Evolutionary conservation across 2,888 invertebrate species (phyloP).

Genomic region (Plusia festucae): DNA sequence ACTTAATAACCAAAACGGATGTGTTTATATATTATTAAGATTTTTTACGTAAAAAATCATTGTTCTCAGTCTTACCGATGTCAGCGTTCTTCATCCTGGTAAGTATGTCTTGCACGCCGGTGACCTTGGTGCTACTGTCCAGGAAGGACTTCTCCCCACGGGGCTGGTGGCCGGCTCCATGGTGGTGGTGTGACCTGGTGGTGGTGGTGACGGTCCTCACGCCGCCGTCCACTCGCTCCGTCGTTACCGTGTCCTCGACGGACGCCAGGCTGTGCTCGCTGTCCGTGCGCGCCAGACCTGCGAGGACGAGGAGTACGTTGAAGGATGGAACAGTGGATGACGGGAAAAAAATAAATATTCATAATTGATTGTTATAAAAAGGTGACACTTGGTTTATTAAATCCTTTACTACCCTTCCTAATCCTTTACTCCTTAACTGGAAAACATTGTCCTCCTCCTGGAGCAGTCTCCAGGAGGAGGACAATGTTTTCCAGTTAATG

Average conservation of each 20-base stretch:
- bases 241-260: constrained; percentile 73
- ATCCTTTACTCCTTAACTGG: no score
- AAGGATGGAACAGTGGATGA: neutral
- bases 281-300: constrained; percentile 78
- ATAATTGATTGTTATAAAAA: no score
- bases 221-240: constrained; percentile 66
- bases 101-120: constrained; percentile 93
- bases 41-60: no score
- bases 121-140: constrained; percentile 92
- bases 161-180: constrained; percentile 37
- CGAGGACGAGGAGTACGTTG: neutral
- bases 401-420: no score
- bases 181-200: constrained; percentile 17
- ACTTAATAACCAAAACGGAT: no score
- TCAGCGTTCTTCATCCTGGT: constrained; percentile 94
- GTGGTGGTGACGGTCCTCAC: constrained; percentile 69
- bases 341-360: no score
- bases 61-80: constrained; percentile 83
- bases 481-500: no score
- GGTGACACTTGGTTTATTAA: no score
- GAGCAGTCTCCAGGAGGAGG: no score
- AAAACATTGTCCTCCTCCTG: no score
- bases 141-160: constrained; percentile 90
- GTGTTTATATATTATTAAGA: no score
- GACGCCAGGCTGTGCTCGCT: constrained; percentile 83